phyloP scores from a whole-genome alignment of 2,888 invertebrate genomes.

The Philhelius pedissequus region DNA sequence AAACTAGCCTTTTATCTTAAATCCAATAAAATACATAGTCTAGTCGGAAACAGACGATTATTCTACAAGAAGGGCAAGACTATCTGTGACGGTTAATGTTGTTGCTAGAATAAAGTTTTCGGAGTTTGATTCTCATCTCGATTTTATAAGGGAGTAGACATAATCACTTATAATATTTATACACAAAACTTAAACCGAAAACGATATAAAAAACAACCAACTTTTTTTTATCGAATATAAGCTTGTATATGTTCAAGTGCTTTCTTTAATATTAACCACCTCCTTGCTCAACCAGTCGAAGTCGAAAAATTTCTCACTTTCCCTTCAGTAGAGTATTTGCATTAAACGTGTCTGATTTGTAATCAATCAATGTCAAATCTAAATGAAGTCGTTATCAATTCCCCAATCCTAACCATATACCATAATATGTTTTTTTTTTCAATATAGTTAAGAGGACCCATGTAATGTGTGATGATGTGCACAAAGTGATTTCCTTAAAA shows the following conservation, averaged over 20 bases:
- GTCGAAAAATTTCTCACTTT: too few species aligned
- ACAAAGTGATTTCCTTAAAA: constrained; percentile 65
- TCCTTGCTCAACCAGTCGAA: not conserved
- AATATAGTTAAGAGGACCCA: not conserved
- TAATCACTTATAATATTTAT: too few species aligned
- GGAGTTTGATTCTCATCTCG: too few species aligned
- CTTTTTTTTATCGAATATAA: not conserved
- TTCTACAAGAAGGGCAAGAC: too few species aligned
- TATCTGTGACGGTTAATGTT: too few species aligned
- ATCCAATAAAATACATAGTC: too few species aligned
- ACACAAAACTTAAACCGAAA: too few species aligned
- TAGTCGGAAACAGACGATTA: too few species aligned
- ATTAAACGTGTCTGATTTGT: constrained; percentile 46
- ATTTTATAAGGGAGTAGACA: too few species aligned
- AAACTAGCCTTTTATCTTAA: too few species aligned
- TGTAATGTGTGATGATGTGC: constrained; percentile 2
- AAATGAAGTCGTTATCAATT: constrained; percentile 51
- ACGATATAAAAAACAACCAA: not conserved
- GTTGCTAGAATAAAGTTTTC: too few species aligned
- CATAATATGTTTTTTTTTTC: not conserved
- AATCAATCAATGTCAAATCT: constrained; percentile 63
- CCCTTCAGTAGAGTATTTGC: constrained; percentile 41
- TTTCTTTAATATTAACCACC: not conserved
- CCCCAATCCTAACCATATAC: constrained; percentile 2
- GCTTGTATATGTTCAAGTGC: not conserved